A percentile compares a stretch with the other conserved stretches of the same genome.
Evolutionary conservation across 2,888 invertebrate genomes (phyloP).

Genomic region (Torymus aiolomorphi): DNA sequence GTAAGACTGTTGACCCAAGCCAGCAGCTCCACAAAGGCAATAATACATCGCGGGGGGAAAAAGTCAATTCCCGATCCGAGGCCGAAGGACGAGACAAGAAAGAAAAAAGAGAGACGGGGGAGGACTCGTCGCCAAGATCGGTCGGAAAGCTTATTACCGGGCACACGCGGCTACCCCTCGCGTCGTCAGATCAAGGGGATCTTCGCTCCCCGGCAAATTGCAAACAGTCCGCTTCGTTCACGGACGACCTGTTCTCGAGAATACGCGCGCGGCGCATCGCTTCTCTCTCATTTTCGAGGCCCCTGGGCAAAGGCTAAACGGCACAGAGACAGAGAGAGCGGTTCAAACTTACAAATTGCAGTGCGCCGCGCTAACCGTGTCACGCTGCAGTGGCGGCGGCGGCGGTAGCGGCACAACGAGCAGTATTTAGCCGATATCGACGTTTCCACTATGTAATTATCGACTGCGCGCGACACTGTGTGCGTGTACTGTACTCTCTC

Average conservation of each 20-base stretch:
- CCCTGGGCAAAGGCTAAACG: background rate
- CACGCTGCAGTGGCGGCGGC: background rate
- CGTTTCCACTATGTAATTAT: conserved; percentile 52
- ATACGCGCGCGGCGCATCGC: background rate
- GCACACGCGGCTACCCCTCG: background rate
- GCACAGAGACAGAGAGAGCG: background rate
- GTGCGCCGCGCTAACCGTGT: conserved; percentile 24
- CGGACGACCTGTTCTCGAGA: conserved; percentile 11
- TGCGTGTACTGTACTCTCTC: too few relatives aligned
- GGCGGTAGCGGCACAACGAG: background rate
- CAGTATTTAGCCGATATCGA: conserved; percentile 50
- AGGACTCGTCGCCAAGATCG: too few relatives aligned
- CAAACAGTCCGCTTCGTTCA: conserved; percentile 45
- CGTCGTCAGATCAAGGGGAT: conserved; percentile 34
- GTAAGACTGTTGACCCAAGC: too few relatives aligned
- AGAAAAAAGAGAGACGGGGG: too few relatives aligned
- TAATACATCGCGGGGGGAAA: too few relatives aligned
- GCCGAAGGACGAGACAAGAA: too few relatives aligned
- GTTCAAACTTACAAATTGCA: conserved; percentile 45
- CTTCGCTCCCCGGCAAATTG: conserved; percentile 21
- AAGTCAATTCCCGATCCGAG: too few relatives aligned
- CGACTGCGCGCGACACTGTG: conserved; percentile 7
- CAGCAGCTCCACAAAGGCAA: too few relatives aligned
- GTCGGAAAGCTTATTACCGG: too few relatives aligned
- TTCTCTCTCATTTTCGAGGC: background rate